Conservation (phyloP, 2,888 invertebrate species). For the Sceliomorpha sp. region DNA sequence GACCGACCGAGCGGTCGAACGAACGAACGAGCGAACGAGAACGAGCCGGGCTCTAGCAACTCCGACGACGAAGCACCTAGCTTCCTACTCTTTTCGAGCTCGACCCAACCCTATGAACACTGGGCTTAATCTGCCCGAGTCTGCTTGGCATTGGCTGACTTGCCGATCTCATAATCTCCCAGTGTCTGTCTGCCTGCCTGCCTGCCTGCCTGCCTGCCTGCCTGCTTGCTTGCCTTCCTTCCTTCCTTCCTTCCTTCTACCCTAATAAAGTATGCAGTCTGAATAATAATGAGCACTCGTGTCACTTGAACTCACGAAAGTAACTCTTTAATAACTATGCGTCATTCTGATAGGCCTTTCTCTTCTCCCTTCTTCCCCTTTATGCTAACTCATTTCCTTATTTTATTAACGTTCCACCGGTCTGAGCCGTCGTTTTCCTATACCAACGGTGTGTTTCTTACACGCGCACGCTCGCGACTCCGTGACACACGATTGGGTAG, state of each 20-base stretch:
- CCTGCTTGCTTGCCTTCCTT: no score
- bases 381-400: constrained; percentile 11
- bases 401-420: neutral
- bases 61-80: constrained; percentile 57
- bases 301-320: constrained; percentile 62
- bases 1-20: no score
- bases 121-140: constrained; percentile 12
- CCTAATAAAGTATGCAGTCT: constrained; percentile 72
- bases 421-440: constrained; percentile 6
- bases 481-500: no score
- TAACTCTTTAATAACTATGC: constrained; percentile 66
- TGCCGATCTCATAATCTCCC: constrained; percentile 69
- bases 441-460: no score
- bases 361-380: constrained; percentile 21
- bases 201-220: no score
- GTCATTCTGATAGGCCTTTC: constrained; percentile 54
- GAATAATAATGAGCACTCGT: constrained; percentile 71
- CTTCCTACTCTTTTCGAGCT: constrained; percentile 15
- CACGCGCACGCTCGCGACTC: no score
- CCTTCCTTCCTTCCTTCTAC: constrained; percentile 62
- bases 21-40: constrained; percentile 7
- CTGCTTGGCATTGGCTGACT: constrained; percentile 29
- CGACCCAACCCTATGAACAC: constrained; percentile 11
- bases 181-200: constrained; percentile 60
- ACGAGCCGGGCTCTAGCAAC: no score